Conservation (phyloP, 1,140 invertebrate genomes). For the Catajapyx aquilonaris region DNA sequence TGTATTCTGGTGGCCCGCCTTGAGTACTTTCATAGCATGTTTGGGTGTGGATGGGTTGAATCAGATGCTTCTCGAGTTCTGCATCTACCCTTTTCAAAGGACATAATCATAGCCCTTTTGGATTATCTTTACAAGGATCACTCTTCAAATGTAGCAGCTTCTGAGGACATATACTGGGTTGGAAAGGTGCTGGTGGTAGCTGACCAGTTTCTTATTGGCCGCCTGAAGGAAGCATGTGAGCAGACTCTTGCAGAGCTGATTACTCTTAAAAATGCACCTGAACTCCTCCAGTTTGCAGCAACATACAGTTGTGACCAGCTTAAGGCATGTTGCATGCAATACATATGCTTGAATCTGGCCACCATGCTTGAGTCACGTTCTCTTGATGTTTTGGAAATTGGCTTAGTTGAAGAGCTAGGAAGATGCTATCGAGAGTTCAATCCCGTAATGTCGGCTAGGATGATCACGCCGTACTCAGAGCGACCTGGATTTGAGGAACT, state of each 20-base stretch:
- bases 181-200: slow-evolving; percentile 42
- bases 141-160: slow-evolving; percentile 26
- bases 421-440: slow-evolving; percentile 32
- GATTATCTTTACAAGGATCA: slow-evolving; percentile 45
- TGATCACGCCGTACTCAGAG: slow-evolving; percentile 37
- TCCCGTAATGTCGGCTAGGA: slow-evolving; percentile 23
- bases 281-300: slow-evolving; percentile 41
- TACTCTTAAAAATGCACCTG: slow-evolving; percentile 41
- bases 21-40: slow-evolving; percentile 56
- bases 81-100: slow-evolving; percentile 23
- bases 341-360: slow-evolving; percentile 40
- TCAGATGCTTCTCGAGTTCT: slow-evolving; percentile 20
- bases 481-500: slow-evolving; percentile 30
- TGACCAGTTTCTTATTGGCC: slow-evolving; percentile 40
- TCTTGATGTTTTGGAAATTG: slow-evolving; percentile 31
- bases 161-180: slow-evolving; percentile 32
- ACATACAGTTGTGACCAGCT: slow-evolving; percentile 41
- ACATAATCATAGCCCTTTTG: slow-evolving; percentile 32
- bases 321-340: slow-evolving; percentile 42
- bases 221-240: slow-evolving; percentile 43
- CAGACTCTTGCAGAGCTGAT: slow-evolving; percentile 31
- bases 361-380: slow-evolving; percentile 39
- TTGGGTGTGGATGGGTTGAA: slow-evolving; percentile 44
- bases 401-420: slow-evolving; percentile 33
- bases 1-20: slow-evolving; percentile 44